Evolutionary conservation across 1,140 invertebrate genomes (phyloP).

Genomic region (Copidosoma floridanum): DNA sequence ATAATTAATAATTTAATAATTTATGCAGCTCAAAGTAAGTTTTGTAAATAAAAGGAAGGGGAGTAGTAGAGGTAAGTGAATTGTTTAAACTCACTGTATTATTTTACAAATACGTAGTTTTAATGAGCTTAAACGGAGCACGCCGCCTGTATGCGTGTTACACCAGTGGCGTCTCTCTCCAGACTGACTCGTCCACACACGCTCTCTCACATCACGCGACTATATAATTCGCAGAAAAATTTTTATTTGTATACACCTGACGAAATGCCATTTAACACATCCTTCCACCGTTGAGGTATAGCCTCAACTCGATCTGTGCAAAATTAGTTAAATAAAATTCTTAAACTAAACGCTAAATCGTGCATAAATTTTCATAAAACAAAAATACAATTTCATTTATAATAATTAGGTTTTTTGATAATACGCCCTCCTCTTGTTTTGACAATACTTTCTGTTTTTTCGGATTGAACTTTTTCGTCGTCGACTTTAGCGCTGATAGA

Average conservation of each 20-base stretch:
- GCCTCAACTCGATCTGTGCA: background rate
- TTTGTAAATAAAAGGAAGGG: too few species aligned
- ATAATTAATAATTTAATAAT: too few species aligned
- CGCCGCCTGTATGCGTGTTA: too few species aligned
- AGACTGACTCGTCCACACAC: too few species aligned
- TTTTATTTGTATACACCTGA: background rate
- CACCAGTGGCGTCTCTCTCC: too few species aligned
- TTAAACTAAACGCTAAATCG: background rate
- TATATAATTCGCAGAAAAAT: too few species aligned
- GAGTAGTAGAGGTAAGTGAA: too few species aligned
- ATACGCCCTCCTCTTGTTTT: background rate
- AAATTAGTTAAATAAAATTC: background rate
- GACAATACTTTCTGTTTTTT: background rate
- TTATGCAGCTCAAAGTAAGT: too few species aligned
- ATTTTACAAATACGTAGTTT: too few species aligned
- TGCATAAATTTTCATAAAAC: background rate
- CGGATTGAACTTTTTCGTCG: background rate
- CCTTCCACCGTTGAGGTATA: background rate
- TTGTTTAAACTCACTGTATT: too few species aligned
- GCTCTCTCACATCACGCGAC: too few species aligned
- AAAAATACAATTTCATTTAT: background rate
- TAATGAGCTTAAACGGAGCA: background rate
- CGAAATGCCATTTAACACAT: background rate
- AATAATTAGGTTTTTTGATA: background rate
- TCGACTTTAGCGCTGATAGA: background rate